Base-by-base conservation (phyloP, 2,888 invertebrate genomes). In the Agriopis aurantiaria region DNA sequence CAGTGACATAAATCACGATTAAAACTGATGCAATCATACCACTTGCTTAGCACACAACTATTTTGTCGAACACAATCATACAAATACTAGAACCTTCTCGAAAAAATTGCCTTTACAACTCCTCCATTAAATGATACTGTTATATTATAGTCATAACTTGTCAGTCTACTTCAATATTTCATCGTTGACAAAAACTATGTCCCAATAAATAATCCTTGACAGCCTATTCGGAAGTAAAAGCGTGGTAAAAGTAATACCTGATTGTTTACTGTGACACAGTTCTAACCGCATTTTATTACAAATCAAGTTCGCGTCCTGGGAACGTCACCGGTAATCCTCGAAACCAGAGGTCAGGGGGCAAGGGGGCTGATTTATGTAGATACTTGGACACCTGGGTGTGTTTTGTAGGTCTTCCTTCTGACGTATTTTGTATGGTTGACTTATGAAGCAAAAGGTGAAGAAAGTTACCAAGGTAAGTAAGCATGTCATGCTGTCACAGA, bases 341-440 rank as follows among this genome's bases (percentile, higher is more conserved):
- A 73, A 72, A 78, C 77, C 81, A 80, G 71, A 82, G 86, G 86
- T 86, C 85, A 83, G 71, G 69, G 81, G 82, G 75, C 80, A 79
- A 82, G 68, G 67, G 82, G 81, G 80, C 80, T 82, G 85, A 82
- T 82, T 85, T 84, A 83, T 83, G 80, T 76, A 71, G 77, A 80
- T 73, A 81, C 74, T 67, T 72, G 73, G 75, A 75, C 85, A 84
- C 84, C 85, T 82, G 85, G 82, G 59, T 67, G 10, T 14, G 7
- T 7, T 40, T 8, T 45, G 59, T 70, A 59, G 52, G 66, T 56
- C 66, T 66, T 71, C 70, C 6, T 62, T 55, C 48, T 40, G 9
- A 55, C 12, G 33, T 40, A 14, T 60, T 41, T 41, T 40, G 40
- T 48, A 48, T 46, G 33, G 46, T 48, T 59, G 33, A 46, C 53